Conservation (phyloP, 2,888 invertebrate species). For the Meandrusa payeni region DNA sequence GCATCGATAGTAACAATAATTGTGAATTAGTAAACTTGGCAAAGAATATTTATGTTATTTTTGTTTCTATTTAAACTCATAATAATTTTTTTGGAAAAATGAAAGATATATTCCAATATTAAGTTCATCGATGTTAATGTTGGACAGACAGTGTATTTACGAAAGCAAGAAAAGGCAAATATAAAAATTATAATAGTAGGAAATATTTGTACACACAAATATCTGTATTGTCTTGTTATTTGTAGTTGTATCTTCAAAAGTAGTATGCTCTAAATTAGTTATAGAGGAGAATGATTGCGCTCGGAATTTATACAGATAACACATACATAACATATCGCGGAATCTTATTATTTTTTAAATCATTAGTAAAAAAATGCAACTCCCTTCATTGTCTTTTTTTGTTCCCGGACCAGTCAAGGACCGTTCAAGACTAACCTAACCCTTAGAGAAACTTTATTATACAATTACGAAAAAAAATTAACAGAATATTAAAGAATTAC, state of each 20-base stretch:
- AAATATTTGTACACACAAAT: too few relatives aligned
- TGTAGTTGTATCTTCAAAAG: constrained; percentile 5
- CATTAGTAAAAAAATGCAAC: constrained; percentile 65
- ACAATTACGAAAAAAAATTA: constrained; percentile 73
- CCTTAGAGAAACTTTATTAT: constrained; percentile 68
- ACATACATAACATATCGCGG: constrained; percentile 38
- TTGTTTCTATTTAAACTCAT: too few relatives aligned
- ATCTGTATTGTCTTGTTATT: too few relatives aligned
- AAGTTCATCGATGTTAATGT: too few relatives aligned
- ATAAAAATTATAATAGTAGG: too few relatives aligned
- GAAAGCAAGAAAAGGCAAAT: too few relatives aligned
- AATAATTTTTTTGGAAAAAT: too few relatives aligned
- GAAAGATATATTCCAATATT: too few relatives aligned
- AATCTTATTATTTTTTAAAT: constrained; percentile 38
- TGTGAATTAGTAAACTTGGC: too few relatives aligned
- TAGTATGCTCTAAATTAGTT: constrained; percentile 3
- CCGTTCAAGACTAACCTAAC: constrained; percentile 67
- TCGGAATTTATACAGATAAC: constrained; percentile 27
- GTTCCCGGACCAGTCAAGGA: constrained; percentile 66
- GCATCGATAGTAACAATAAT: too few relatives aligned
- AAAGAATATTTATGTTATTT: too few relatives aligned
- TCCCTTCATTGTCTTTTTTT: constrained; percentile 76
- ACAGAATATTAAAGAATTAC: constrained; percentile 77
- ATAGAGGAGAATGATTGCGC: constrained; percentile 36
- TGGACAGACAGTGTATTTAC: too few relatives aligned